Evolutionary conservation across 2,113 vertebrate species (phyloP).

Genomic region (Dipodomys merriami): DNA sequence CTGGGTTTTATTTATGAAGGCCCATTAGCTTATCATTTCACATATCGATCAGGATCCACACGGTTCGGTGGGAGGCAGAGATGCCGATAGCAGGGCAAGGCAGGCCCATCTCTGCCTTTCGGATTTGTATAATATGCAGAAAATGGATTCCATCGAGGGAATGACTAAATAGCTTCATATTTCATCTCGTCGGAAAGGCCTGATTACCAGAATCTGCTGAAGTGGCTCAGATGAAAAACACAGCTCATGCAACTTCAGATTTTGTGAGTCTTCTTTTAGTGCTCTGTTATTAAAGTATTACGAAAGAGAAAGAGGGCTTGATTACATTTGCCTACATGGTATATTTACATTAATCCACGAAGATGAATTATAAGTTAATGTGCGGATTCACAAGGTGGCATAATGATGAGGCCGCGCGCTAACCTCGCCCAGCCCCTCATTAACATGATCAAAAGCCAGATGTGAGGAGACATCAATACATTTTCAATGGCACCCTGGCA

Average conservation of each 20-base stretch:
- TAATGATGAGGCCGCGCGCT: slow-evolving; percentile 73
- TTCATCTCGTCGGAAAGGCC: slow-evolving; percentile 67
- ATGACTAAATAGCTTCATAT: slow-evolving; percentile 70
- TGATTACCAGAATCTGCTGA: slow-evolving; percentile 59
- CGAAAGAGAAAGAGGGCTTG: slow-evolving; percentile 81
- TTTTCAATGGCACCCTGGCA: slow-evolving; percentile 61
- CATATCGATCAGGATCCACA: slow-evolving; percentile 51
- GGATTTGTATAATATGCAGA: slow-evolving; percentile 62
- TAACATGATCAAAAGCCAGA: slow-evolving; percentile 77
- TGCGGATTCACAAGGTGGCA: slow-evolving; percentile 60
- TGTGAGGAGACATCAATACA: slow-evolving; percentile 49
- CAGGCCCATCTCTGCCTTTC: slow-evolving; percentile 10
- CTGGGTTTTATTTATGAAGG: slow-evolving; percentile 20
- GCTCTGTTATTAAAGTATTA: slow-evolving; percentile 83
- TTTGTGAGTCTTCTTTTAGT: slow-evolving; percentile 75
- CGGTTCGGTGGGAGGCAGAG: background rate
- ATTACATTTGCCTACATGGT: slow-evolving; percentile 82
- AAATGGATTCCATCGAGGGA: slow-evolving; percentile 59
- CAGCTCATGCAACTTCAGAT: slow-evolving; percentile 74
- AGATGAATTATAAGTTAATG: slow-evolving; percentile 84
- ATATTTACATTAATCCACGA: slow-evolving; percentile 80
- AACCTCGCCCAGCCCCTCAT: slow-evolving; percentile 69
- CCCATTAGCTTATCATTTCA: slow-evolving; percentile 58
- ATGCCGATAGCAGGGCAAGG: slow-evolving; percentile 12
- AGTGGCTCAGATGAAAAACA: slow-evolving; percentile 75